phyloP scores from a whole-genome alignment of 1,140 invertebrate genomes.

The Cephus cinctus region DNA sequence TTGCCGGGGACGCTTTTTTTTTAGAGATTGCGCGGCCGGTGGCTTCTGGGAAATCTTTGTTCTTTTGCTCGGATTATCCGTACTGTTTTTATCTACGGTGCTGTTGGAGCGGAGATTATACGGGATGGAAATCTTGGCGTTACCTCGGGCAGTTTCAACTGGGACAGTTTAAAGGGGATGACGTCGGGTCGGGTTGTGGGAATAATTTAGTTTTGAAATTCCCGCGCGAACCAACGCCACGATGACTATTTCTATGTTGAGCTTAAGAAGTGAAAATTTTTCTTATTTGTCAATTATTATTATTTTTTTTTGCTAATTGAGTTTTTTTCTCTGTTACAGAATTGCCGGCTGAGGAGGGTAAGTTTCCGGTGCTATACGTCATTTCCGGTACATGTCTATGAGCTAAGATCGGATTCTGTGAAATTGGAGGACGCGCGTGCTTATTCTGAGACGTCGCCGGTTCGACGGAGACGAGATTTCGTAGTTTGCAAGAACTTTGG shows the following conservation, averaged over 20 bases:
- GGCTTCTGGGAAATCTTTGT: no score
- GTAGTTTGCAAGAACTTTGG: no score
- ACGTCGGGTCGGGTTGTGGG: neutral
- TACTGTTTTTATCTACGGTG: constrained; percentile 6
- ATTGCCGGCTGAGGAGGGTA: constrained; percentile 74
- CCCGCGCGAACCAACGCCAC: constrained; percentile 5
- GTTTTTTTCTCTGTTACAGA: constrained; percentile 62
- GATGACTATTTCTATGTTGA: neutral
- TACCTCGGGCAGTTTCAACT: constrained; percentile 24
- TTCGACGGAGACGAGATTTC: no score
- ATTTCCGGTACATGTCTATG: no score
- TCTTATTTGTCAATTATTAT: constrained; percentile 6
- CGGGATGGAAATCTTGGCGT: neutral
- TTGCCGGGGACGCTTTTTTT: no score
- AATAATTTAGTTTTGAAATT: neutral
- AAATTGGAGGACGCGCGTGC: no score
- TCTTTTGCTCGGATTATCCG: no score
- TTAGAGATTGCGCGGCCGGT: no score
- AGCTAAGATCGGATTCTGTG: no score
- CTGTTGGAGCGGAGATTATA: neutral
- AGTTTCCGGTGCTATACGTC: constrained; percentile 41
- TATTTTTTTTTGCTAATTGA: constrained; percentile 6
- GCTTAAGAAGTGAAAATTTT: neutral
- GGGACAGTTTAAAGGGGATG: constrained; percentile 33
- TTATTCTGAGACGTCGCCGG: no score